Percentiles rank a stretch among this genome's conserved stretches.
Conservation (phyloP, 1,140 invertebrate species). For the Fopius arisanus region DNA sequence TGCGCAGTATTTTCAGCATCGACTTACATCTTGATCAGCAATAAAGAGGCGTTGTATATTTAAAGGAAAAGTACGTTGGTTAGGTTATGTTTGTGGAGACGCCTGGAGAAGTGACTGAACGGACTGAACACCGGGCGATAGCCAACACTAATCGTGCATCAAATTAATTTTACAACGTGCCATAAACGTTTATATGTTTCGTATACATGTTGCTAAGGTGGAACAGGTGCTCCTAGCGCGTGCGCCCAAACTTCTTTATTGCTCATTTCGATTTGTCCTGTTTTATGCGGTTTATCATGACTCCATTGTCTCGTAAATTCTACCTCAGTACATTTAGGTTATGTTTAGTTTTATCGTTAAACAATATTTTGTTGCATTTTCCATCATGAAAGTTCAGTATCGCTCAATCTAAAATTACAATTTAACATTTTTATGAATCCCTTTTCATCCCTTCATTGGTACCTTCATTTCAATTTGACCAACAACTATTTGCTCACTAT, state of each 20-base stretch:
- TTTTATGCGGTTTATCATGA: slow-evolving; percentile 23
- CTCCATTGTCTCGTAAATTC: not conserved
- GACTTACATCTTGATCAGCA: slow-evolving; percentile 13
- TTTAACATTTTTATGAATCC: no score
- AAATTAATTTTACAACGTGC: slow-evolving; percentile 61
- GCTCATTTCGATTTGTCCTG: slow-evolving; percentile 17
- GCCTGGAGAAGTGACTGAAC: not conserved
- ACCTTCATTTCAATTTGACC: no score
- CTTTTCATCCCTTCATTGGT: no score
- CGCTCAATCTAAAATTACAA: no score
- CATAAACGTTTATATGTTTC: slow-evolving; percentile 58
- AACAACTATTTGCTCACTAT: no score
- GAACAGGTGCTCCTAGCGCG: slow-evolving; percentile 25
- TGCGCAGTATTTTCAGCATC: not conserved
- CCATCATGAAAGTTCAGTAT: not conserved
- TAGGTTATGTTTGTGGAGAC: not conserved
- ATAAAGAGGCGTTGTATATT: slow-evolving; percentile 7
- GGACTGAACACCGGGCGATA: slow-evolving; percentile 19
- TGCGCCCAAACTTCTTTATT: slow-evolving; percentile 37
- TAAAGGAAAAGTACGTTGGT: slow-evolving; percentile 8
- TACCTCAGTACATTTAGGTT: not conserved
- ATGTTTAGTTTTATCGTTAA: not conserved
- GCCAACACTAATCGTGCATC: slow-evolving; percentile 56
- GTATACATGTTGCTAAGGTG: slow-evolving; percentile 36
- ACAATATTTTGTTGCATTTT: not conserved